Base-by-base conservation (phyloP, 2,888 invertebrate species). In the Masnerella sp. region DNA sequence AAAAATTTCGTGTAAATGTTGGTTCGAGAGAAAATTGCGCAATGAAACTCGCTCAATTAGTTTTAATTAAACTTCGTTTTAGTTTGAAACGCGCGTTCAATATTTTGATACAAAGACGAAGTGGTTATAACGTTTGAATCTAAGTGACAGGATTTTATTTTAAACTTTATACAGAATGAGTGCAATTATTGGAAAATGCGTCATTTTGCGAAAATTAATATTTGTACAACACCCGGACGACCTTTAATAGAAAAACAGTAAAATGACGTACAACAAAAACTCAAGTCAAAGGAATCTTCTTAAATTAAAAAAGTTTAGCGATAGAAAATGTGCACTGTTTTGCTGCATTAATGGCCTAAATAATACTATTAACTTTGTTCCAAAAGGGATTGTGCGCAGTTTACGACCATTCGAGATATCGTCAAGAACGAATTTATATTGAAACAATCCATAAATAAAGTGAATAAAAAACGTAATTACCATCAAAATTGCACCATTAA, bases 331-430 rank as follows among this genome's bases (percentile, higher is more conserved):
- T 49, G 9, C 12, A 49, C 12, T 18, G 18, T 30, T 17, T 30
- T 30, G 32, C 7, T 20, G 9, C n/a, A 20, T 49, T 49, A 32
- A 52, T 9, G 11, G 15, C 18, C 34, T 11, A 12, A 49, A 49
- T 34, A 20, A 20, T 49, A 34, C 20, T 30, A 47, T 30, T 32
- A 49, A 32, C 20, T 49, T 49, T 49, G 4, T 12, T 8, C 40
- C 38, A 38, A 52, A 38, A 28, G 25, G 28, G 38, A 40, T 52
- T 52, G 25, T 25, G 17, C n/a, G n/a, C n/a, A 28, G 38, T 52
- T 52, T 38, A 52, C 15, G 51, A 51, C 22, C 51, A 9, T 51
- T 36, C 34, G 14, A 7, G 36, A 52, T 52, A 52, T 52, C 25
- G 38, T 38, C 17, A 2, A 25, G 28, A 54, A 28, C 30, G 25